Evolutionary conservation across 2,797 vertebrate genomes (phyloP).

Genomic region (Artibeus jamaicensis): DNA sequence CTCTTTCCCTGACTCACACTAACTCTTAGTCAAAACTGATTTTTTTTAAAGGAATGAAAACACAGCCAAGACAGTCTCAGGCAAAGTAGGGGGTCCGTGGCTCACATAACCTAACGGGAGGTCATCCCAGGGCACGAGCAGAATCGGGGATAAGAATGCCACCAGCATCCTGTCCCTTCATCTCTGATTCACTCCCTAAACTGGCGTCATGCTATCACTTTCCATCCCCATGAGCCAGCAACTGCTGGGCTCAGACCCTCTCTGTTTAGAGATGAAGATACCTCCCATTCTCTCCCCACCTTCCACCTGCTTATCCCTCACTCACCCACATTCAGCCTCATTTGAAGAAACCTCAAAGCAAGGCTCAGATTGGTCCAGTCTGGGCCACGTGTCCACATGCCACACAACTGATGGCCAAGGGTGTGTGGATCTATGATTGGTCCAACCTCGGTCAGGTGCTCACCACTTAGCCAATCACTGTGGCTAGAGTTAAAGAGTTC

Average conservation of each 20-base stretch:
- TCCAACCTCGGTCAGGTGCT: background rate
- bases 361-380: background rate
- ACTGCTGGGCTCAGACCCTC: background rate
- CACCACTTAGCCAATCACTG: background rate
- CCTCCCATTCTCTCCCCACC: no score
- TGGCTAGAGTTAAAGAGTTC: background rate
- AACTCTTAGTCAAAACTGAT: background rate
- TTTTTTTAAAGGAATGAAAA: background rate
- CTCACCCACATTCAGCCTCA: background rate
- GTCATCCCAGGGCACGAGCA: rapidly evolving
- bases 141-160: background rate
- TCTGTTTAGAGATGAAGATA: background rate
- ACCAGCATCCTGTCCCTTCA: background rate
- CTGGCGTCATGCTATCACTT: background rate
- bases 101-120: background rate
- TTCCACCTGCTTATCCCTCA: background rate
- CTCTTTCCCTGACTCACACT: background rate
- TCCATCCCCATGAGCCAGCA: background rate
- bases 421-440: background rate
- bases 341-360: background rate
- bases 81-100: background rate
- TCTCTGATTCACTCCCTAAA: background rate
- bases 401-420: background rate
- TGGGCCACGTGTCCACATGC: background rate
- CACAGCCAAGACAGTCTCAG: background rate